Conservation (phyloP, 2,888 invertebrate genomes). For the Merodon equestris region DNA sequence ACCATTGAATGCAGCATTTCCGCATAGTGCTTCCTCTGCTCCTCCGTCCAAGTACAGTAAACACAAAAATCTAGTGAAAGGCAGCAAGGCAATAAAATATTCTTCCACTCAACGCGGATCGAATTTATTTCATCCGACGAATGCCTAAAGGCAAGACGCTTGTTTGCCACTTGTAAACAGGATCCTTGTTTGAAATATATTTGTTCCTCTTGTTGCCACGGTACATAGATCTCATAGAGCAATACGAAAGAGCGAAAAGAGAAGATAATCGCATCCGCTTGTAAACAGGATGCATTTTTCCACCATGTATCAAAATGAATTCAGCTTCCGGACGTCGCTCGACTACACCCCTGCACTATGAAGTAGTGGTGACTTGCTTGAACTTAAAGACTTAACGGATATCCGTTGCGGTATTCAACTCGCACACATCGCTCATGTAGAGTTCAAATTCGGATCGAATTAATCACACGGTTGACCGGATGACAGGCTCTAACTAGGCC, state of each 20-base stretch:
- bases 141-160: slow-evolving; percentile 58
- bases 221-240: slow-evolving; percentile 23
- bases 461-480: slow-evolving; percentile 64
- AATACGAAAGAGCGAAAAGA: slow-evolving; percentile 24
- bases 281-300: slow-evolving; percentile 50
- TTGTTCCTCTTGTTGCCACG: slow-evolving; percentile 56
- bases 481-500: slow-evolving; percentile 64
- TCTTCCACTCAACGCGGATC: slow-evolving; percentile 58
- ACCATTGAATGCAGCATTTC: too few species aligned
- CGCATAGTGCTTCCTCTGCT: too few species aligned
- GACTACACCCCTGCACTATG: too few species aligned
- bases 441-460: slow-evolving; percentile 42
- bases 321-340: too few species aligned
- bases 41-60: slow-evolving; percentile 2
- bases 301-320: too few species aligned
- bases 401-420: slow-evolving; percentile 40
- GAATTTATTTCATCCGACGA: slow-evolving; percentile 56
- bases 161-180: slow-evolving; percentile 66
- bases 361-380: too few species aligned
- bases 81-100: slow-evolving; percentile 59
- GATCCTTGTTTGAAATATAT: slow-evolving; percentile 65
- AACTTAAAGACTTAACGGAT: slow-evolving; percentile 5
- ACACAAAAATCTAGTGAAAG: slow-evolving; percentile 29
- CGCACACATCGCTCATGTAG: neutral
- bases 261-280: slow-evolving; percentile 59